Evolutionary conservation across 2,113 vertebrate species (phyloP), one percentile per base, ranked within the genome.

Genomic region (Nothobranchius kuhntae): DNA sequence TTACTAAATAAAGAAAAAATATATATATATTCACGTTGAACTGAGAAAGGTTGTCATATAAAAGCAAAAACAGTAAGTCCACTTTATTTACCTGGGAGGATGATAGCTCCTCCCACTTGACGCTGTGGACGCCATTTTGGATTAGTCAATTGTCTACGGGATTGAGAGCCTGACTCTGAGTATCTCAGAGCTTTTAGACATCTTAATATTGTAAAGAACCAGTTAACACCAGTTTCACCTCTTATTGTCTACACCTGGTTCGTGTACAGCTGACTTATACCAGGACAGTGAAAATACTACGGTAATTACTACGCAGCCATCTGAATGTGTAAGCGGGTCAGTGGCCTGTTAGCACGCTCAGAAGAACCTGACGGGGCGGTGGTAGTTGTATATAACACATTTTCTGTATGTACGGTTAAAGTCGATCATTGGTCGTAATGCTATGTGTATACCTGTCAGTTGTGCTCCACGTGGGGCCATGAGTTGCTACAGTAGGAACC

Each of bases 71-170:
- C 21, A 21, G 21, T 21, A 21, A 21, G 21, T 21, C 21, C 21
- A 21, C 21, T 21, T 21, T 21, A 21, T 21, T 21, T 21, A 21
- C 21, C 21, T 21, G 21, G 21, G 21, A 21, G 21, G 21, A 21
- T 21, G 21, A 21, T 21, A 21, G 21, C 38, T 40, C 38, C 38
- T 40, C 38, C 38, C 38, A 40, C 46, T 13, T 4, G 30, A 14
- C 6, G 13, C 10, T 15, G 48, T 17, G n/a, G 68, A 55, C 80
- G 87, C 85, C 89, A 90, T 90, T 86, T 90, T 87, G 71, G 14
- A 62, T 71, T 13, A 61, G 21, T 12, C 1, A 45, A 14, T 59
- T 51, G 4, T 45, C 60, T 53, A 14, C 40, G 17, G 36, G 21
- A 46, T 45, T 30, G 40, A 68, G 13, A 65, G 65, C 53, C 7